Base-by-base conservation (phyloP, 53 echinoderm and acorn worm species). In the Holothuria scabra region DNA sequence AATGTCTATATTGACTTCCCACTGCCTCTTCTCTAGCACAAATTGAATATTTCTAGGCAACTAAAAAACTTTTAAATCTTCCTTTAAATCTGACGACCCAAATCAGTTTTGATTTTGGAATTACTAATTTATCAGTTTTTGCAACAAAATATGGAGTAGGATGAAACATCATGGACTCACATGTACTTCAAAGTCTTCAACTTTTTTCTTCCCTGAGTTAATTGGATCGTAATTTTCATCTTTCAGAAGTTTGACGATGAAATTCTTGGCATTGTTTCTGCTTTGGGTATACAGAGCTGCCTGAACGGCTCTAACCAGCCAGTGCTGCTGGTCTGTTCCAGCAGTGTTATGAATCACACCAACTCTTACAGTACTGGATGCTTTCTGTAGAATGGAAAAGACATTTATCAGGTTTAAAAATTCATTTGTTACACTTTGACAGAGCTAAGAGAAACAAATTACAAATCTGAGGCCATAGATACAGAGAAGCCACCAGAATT, bases 171-270 rank as follows among this genome's bases (percentile, higher is more conserved):
- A 3, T 24, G n/a, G n/a, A 88, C 97, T 97, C 83, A 97, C 97
- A 86, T 97, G 90, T 32, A 97, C 97, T 88, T 94, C 90, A 85
- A 89, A 92, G 19, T 97, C 97, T 66, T 90, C 86, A 0, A 92
- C 76, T 26, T 75, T 89, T 26, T 88, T 94, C 13, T 67, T 71
- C 8, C 97, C 97, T 7, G 63, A 49, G 14, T 60, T 37, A 8
- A 97, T 85, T 38, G 90, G 84, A 14, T 90, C 59, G 49, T 85
- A 92, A 56, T 94, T 97, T 32, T 90, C 90, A 58, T 87, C 85
- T 67, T 89, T 94, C 30, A 97, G 69, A 0, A 97, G 84, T 76
- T 97, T 97, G 10, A 82, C 84, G 83, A 97, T 91, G 84, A 97
- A 94, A 67, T 90, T 90, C 87, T 97, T 97, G 75, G 97, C 97